These are phyloP conservation scores for Parnassius smintheus DNA, from an alignment of 2,888 invertebrate genomes.

Conservation along the genomic window DNA sequence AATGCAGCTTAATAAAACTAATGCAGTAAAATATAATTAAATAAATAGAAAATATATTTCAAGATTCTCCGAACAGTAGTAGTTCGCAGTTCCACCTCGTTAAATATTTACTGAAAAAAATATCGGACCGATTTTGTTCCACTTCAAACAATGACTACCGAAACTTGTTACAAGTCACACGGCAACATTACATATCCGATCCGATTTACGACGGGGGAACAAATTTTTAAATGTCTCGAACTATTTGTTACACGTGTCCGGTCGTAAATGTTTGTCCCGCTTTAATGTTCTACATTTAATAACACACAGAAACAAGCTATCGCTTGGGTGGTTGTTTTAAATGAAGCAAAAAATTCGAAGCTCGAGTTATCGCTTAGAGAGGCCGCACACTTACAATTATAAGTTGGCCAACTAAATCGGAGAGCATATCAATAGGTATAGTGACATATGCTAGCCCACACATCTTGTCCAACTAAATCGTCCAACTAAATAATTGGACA, in stretches of 20 bases:
- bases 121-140: conserved; percentile 9
- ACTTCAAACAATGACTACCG: conserved; percentile 20
- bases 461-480: too few relatives aligned
- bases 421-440: too few relatives aligned
- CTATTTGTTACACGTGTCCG: conserved; percentile 38
- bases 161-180: conserved; percentile 28
- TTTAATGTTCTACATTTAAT: conserved; percentile 34
- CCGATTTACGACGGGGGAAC: conserved; percentile 42
- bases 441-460: too few relatives aligned
- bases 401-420: too few relatives aligned
- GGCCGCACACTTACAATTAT: too few relatives aligned
- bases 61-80: too few relatives aligned
- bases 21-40: too few relatives aligned
- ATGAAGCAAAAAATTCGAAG: conserved; percentile 4
- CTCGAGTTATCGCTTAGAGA: too few relatives aligned
- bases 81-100: background rate
- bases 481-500: too few relatives aligned
- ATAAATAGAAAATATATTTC: too few relatives aligned
- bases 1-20: too few relatives aligned
- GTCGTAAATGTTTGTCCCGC: conserved; percentile 35
- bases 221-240: conserved; percentile 35
- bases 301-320: conserved; percentile 31
- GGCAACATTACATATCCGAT: conserved; percentile 25
- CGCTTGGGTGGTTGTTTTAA: conserved; percentile 31
- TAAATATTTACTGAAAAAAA: background rate